Evolutionary conservation across 2,113 vertebrate species (phyloP).

Genomic region (Scortum barcoo): DNA sequence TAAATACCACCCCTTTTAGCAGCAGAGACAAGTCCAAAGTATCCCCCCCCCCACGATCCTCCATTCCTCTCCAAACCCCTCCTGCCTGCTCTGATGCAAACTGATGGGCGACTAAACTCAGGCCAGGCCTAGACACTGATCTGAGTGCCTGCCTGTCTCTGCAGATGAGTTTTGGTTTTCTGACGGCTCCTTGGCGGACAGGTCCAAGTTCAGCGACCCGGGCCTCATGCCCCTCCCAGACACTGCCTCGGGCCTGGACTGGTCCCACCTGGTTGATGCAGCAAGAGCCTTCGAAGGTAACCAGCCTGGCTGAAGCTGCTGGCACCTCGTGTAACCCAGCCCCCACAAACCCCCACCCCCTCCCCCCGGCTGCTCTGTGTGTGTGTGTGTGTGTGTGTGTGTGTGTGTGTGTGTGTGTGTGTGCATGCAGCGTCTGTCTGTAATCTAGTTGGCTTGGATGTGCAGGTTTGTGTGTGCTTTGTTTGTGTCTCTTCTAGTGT

Average conservation of each 20-base stretch:
- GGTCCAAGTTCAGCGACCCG: constrained; percentile 94
- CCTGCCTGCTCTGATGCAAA: constrained; percentile 51
- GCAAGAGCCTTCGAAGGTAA: constrained; percentile 98
- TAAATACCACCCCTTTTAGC: constrained; percentile 12
- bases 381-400: constrained; percentile 35
- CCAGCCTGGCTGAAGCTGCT: constrained; percentile 76
- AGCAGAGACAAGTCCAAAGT: constrained; percentile 4
- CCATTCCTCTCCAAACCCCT: constrained; percentile 41
- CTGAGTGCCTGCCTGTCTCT: constrained; percentile 77
- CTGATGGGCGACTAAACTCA: constrained; percentile 47
- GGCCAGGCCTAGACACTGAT: constrained; percentile 73
- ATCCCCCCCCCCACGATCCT: constrained; percentile 10
- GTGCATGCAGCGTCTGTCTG: constrained; percentile 58
- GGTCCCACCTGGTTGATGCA: constrained; percentile 96
- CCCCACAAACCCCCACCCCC: background rate
- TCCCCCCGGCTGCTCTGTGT: constrained; percentile 57
- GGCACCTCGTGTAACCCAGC: constrained; percentile 64
- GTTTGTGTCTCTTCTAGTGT: constrained; percentile 54
- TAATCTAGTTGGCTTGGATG: constrained; percentile 63
- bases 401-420: constrained; percentile 32
- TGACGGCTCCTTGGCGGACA: constrained; percentile 96
- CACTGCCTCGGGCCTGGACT: constrained; percentile 93
- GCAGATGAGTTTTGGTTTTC: constrained; percentile 99
- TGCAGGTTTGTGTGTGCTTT: constrained; percentile 63
- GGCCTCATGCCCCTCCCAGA: constrained; percentile 98